These are phyloP conservation scores for Uloborus diversus DNA, from an alignment of 1,140 invertebrate species.

Conservation along the genomic window DNA sequence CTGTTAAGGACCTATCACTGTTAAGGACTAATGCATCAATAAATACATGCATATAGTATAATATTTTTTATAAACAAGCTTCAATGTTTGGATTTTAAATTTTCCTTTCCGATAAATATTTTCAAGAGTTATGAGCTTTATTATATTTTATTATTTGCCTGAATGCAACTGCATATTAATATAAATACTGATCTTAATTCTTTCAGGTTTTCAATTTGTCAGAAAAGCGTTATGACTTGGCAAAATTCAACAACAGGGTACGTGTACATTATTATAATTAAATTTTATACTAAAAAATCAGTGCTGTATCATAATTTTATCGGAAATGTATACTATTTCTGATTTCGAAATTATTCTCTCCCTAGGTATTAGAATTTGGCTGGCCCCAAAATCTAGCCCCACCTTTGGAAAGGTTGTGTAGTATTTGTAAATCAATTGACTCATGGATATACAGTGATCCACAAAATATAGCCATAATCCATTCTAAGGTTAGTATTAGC, in stretches of 20 bases:
- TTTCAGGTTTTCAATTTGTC: conserved; percentile 88
- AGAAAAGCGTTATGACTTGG: conserved; percentile 75
- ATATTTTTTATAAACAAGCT: too few relatives aligned
- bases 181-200: too few relatives aligned
- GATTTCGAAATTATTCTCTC: conserved; percentile 17
- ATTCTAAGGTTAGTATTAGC: conserved; percentile 81
- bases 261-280: background rate
- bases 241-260: conserved; percentile 66
- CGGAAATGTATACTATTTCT: background rate
- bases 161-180: too few relatives aligned
- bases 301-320: background rate
- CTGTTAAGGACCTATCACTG: too few relatives aligned
- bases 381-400: conserved; percentile 88
- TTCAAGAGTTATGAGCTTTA: too few relatives aligned
- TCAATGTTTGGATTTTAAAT: too few relatives aligned
- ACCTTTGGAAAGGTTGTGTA: conserved; percentile 86
- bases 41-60: too few relatives aligned
- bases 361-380: conserved; percentile 75
- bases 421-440: conserved; percentile 91
- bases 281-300: background rate
- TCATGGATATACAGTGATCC: conserved; percentile 82
- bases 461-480: conserved; percentile 84
- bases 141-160: too few relatives aligned
- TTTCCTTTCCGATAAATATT: too few relatives aligned
- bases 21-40: too few relatives aligned